Evolutionary conservation across 1,140 invertebrate genomes (phyloP).

Genomic region (Papilio polytes): DNA sequence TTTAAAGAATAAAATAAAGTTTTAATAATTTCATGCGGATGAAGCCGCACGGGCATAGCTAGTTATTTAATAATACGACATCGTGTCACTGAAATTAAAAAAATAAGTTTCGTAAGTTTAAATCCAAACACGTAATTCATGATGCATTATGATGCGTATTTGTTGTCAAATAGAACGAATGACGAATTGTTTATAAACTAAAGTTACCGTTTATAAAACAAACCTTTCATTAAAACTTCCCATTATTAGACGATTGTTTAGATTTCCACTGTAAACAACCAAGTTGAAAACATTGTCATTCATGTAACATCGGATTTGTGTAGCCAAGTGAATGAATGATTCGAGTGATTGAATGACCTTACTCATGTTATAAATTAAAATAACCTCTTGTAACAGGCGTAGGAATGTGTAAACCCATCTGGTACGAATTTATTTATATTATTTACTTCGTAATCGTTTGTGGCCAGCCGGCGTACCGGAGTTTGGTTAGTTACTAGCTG

Average conservation of each 20-base stretch:
- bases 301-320: not conserved
- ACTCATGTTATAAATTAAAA: not conserved
- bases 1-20: no score
- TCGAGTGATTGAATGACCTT: not conserved
- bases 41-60: no score
- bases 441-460: conserved; percentile 4
- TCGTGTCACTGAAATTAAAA: no score
- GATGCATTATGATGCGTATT: not conserved
- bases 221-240: not conserved
- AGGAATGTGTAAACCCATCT: conserved; percentile 10
- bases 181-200: not conserved
- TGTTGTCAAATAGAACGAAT: not conserved
- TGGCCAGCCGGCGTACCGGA: conserved; percentile 2
- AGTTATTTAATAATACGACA: no score
- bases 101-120: no score
- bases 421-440: not conserved
- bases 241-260: not conserved
- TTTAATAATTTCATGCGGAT: no score
- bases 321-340: not conserved
- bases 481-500: no score
- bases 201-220: not conserved
- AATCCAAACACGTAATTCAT: no score
- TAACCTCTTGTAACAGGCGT: not conserved
- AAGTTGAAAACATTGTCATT: not conserved
- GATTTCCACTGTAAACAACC: not conserved